A percentile compares a stretch with the other conserved stretches of the same genome.
Evolutionary conservation across 1,140 invertebrate genomes (phyloP).

Genomic region (Geopemphigus sp.): DNA sequence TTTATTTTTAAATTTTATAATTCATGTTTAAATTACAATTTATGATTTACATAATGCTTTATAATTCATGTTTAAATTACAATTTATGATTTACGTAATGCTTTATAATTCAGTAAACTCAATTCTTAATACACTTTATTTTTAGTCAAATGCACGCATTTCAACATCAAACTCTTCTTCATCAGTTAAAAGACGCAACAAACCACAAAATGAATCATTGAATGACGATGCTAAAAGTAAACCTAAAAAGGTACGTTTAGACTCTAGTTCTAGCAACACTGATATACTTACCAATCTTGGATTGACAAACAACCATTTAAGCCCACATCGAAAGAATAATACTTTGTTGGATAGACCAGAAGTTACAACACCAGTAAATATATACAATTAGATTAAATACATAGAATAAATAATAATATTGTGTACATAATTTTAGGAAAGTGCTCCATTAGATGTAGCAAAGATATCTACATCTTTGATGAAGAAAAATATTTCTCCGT

Average conservation of each 20-base stretch:
- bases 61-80: no score
- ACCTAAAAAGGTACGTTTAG: conserved; percentile 7
- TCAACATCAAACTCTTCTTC: neutral
- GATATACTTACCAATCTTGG: conserved; percentile 6
- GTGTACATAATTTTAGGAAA: conserved; percentile 60
- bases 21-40: no score
- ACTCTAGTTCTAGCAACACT: neutral
- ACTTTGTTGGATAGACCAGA: conserved; percentile 26
- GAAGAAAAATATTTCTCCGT: conserved; percentile 83
- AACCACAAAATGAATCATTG: neutral
- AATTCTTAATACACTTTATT: neutral
- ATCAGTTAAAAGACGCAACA: neutral
- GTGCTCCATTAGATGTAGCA: conserved; percentile 68
- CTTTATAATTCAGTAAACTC: neutral
- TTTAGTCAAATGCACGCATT: conserved; percentile 12
- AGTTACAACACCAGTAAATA: neutral
- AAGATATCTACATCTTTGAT: conserved; percentile 75
- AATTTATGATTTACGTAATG: no score
- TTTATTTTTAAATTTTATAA: no score
- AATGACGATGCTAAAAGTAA: conserved; percentile 22
- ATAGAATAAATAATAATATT: conserved; percentile 16
- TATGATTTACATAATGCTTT: no score
- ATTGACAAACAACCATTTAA: conserved; percentile 2
- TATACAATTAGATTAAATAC: neutral
- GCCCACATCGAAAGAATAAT: neutral